These are phyloP conservation scores for Trichosurus vulpecula DNA, from an alignment of 2,797 vertebrate species.

Conservation along the genomic window DNA sequence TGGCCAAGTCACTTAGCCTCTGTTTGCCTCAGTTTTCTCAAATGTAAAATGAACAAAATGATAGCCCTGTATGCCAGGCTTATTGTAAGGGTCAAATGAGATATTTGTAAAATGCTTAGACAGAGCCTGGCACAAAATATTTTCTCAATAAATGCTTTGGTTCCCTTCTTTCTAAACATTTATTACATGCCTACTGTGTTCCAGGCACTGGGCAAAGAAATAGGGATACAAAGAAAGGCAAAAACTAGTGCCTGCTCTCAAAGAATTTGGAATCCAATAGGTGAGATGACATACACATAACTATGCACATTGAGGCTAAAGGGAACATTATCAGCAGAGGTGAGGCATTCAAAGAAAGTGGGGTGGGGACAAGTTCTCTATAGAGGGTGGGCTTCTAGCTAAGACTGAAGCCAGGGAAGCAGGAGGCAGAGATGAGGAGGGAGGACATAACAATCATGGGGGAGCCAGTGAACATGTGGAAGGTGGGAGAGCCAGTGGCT, in stretches of 20 bases:
- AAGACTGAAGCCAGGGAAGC: no score
- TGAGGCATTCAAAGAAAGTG: neutral
- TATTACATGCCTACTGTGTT: neutral
- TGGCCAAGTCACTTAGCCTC: neutral
- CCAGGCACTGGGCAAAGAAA: neutral
- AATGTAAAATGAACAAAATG: neutral
- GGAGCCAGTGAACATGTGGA: no score
- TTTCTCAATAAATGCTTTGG: neutral
- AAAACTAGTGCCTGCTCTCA: neutral
- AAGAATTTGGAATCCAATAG: neutral
- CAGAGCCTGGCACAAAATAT: neutral
- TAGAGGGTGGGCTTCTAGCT: neutral
- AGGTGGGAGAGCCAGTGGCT: neutral
- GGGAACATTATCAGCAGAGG: neutral
- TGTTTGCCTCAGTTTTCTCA: neutral
- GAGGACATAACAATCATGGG: no score
- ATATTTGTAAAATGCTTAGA: neutral
- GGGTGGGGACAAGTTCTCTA: neutral
- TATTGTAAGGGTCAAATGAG: no score
- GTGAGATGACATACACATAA: neutral
- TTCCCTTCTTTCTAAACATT: neutral
- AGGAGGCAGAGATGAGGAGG: neutral
- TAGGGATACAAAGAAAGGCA: neutral
- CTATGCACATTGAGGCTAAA: rapidly evolving
- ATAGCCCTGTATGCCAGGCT: neutral